These are phyloP conservation scores for Drosophila picticornis DNA, from an alignment of 2,888 invertebrate species.

Conservation along the genomic window DNA sequence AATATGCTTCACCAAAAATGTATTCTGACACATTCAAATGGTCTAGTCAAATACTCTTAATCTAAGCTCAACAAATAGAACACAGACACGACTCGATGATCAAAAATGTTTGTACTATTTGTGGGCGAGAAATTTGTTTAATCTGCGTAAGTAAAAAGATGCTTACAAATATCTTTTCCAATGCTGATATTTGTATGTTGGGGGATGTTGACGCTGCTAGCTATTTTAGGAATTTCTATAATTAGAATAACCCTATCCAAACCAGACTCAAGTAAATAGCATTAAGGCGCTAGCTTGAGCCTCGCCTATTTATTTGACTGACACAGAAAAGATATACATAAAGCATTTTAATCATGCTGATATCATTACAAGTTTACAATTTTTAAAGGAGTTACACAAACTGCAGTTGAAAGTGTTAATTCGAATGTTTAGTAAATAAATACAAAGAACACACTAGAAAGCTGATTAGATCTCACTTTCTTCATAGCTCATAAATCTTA, in stretches of 20 bases:
- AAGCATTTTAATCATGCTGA: not conserved
- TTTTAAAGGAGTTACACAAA: not conserved
- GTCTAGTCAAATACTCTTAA: not conserved
- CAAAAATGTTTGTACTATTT: not conserved
- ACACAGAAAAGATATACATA: too few species aligned
- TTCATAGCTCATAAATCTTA: not conserved
- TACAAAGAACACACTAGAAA: not conserved
- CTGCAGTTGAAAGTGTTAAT: not conserved
- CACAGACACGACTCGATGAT: too few species aligned
- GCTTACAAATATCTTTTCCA: not conserved
- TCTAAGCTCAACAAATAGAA: not conserved
- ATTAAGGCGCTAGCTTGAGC: too few species aligned
- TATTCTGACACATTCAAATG: not conserved
- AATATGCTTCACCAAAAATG: not conserved
- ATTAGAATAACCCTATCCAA: not conserved
- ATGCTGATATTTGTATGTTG: not conserved
- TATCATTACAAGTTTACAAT: not conserved
- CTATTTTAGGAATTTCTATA: not conserved
- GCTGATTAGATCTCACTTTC: not conserved
- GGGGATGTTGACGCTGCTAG: too few species aligned
- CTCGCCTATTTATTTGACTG: too few species aligned
- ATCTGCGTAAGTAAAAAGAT: not conserved
- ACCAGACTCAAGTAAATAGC: not conserved
- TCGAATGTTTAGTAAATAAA: not conserved
- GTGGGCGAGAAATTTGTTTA: not conserved